These are phyloP conservation scores for Laupala kohalensis DNA, from an alignment of 1,140 invertebrate genomes.

Conservation along the genomic window DNA sequence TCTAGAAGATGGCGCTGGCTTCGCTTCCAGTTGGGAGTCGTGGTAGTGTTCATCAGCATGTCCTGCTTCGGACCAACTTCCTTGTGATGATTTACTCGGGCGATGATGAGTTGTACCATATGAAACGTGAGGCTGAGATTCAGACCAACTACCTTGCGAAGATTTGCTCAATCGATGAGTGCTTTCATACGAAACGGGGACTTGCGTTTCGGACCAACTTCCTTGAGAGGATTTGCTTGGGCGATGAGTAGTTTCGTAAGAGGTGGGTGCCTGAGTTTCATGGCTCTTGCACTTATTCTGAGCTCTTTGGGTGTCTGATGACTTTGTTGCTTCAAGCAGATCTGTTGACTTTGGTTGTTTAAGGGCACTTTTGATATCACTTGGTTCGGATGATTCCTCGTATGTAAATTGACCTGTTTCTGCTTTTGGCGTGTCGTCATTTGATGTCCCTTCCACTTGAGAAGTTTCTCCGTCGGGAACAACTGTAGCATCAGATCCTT, in stretches of 20 bases:
- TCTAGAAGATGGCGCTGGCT: background rate
- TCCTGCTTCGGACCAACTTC: background rate
- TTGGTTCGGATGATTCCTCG: background rate
- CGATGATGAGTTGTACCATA: too few relatives aligned
- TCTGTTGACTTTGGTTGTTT: too few relatives aligned
- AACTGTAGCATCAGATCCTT: slow-evolving; percentile 19
- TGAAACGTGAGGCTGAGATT: too few relatives aligned
- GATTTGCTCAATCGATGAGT: background rate
- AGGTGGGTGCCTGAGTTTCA: background rate
- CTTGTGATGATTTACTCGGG: background rate
- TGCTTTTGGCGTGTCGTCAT: background rate
- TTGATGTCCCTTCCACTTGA: background rate
- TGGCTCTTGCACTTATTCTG: background rate
- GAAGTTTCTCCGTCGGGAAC: background rate
- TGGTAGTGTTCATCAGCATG: background rate
- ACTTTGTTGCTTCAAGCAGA: too few relatives aligned
- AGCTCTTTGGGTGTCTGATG: background rate
- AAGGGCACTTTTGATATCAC: too few relatives aligned
- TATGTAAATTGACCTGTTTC: background rate
- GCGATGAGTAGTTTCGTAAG: background rate
- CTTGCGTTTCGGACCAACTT: background rate
- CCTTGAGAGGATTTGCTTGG: background rate
- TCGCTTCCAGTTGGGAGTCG: background rate
- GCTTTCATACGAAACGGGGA: too few relatives aligned
- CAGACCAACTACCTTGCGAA: background rate